These are phyloP conservation scores for Plestiodon gilberti DNA, from an alignment of 2,113 vertebrate species.

Conservation along the genomic window DNA sequence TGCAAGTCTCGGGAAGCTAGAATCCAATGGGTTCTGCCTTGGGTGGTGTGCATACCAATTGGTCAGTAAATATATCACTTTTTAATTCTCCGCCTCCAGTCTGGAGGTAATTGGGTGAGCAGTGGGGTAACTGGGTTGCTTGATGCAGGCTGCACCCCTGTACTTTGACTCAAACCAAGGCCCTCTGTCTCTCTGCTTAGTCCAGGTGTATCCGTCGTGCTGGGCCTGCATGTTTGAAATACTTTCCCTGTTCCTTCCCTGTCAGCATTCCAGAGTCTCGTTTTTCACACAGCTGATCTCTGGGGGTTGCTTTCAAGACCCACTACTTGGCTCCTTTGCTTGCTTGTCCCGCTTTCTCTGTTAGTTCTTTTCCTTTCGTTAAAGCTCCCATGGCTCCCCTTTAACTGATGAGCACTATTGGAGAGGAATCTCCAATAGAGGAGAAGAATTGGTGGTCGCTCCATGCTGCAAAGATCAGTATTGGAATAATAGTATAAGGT, in stretches of 20 bases:
- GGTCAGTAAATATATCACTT: background rate
- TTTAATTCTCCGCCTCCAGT: background rate
- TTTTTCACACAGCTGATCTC: constrained; percentile 28
- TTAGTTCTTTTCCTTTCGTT: background rate
- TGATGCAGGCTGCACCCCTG: too few relatives aligned
- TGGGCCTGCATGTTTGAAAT: background rate
- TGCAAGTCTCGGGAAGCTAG: background rate
- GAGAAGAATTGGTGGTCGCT: background rate
- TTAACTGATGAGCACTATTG: background rate
- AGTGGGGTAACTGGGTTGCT: too few relatives aligned
- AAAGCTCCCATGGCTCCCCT: too few relatives aligned
- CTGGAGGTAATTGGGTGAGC: background rate
- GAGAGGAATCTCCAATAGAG: background rate
- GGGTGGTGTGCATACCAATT: background rate
- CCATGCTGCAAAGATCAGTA: background rate
- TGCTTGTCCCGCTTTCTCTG: background rate
- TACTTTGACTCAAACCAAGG: background rate
- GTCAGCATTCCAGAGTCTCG: constrained; percentile 3
- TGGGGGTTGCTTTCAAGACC: background rate
- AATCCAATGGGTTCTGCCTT: background rate
- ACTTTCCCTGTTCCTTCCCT: background rate
- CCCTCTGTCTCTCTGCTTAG: background rate
- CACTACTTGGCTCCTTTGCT: background rate
- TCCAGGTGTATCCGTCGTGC: constrained; percentile 1
- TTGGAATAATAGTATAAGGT: background rate